Percentiles rank a stretch among this genome's conserved stretches.
These are phyloP conservation scores for Atherix ibis DNA, from an alignment of 2,888 invertebrate genomes.

Conservation along the genomic window DNA sequence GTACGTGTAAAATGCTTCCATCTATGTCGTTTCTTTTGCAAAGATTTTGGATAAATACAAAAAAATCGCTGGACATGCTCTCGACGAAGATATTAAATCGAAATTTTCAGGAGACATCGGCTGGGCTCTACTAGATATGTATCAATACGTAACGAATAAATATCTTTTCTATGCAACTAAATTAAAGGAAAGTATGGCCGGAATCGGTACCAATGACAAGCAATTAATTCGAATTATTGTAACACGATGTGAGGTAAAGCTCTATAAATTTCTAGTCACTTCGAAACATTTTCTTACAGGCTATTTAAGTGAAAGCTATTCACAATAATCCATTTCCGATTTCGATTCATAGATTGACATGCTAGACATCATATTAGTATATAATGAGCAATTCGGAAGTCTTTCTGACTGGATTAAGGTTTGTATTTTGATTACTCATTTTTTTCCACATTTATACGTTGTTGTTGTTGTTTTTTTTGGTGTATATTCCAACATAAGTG, in stretches of 20 bases:
- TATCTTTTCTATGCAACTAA: constrained; percentile 73
- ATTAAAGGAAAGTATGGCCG: constrained; percentile 76
- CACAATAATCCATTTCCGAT: too few species aligned
- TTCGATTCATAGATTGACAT: constrained; percentile 52
- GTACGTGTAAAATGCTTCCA: too few species aligned
- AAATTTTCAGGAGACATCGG: constrained; percentile 74
- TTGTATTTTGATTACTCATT: constrained; percentile 8
- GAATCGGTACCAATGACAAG: constrained; percentile 74
- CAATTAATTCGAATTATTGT: constrained; percentile 73
- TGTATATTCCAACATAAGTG: too few species aligned
- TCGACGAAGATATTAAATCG: constrained; percentile 62
- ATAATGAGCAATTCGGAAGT: constrained; percentile 54
- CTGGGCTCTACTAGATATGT: constrained; percentile 65
- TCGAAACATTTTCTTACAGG: background rate
- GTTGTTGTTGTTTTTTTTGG: background rate
- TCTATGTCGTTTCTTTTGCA: too few species aligned
- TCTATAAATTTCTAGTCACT: background rate
- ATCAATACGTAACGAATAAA: constrained; percentile 63
- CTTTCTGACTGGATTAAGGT: constrained; percentile 66
- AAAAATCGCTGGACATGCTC: constrained; percentile 57
- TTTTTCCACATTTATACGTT: background rate
- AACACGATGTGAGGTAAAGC: constrained; percentile 55
- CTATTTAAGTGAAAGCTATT: too few species aligned
- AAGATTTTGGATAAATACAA: too few species aligned
- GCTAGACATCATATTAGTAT: constrained; percentile 68